Evolutionary conservation across 2,888 invertebrate species (phyloP), one percentile per base, ranked within the genome.

Genomic region (Rugalucina vietnamica): DNA sequence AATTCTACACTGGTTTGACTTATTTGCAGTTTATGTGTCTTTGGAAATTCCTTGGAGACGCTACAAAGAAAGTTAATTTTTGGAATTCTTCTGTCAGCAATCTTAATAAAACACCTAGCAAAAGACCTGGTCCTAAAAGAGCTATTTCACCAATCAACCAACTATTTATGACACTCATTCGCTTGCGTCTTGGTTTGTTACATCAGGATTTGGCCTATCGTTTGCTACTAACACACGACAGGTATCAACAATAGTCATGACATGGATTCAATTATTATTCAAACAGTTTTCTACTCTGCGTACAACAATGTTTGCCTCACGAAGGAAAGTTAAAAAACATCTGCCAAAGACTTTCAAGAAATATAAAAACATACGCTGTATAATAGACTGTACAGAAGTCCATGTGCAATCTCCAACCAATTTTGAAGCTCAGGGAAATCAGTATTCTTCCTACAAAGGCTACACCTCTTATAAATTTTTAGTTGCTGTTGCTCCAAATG

Each of bases 131-230:
- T 10, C 71, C 34, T 14, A 70, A 70, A 70, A 21, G 71, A 14
- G 12, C 71, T 32, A 70, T 70, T 29, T 70, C 71, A 14, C 71
- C 71, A 12, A 14, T 29, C 12, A 70, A 32, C 71, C 71, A 70
- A 29, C 36, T 70, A 29, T 29, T 29, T 14, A 70, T 70, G 71
- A 70, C 71, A 8, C n/a, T 70, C 5, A 70, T 70, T 8, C 71
- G 71, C 8, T 36, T 70, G n/a, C 71, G 71, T 70, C 27, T 70
- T n/a, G 71, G 71, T 36, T 29, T 70, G 12, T 29, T 70, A n/a
- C 71, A 70, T 36, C 71, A 70, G 29, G 71, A 70, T 32, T 27
- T 70, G n/a, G 71, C 71, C 8, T 70, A 70, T 32, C 14, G 71
- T 10, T 70, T 36, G n/a, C 14, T 18, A 49, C 50, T n/a, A 49